Evolutionary conservation across 2,113 vertebrate species (phyloP), one percentile per base, ranked within the genome.

Genomic region (Amblyopsis rosae): DNA sequence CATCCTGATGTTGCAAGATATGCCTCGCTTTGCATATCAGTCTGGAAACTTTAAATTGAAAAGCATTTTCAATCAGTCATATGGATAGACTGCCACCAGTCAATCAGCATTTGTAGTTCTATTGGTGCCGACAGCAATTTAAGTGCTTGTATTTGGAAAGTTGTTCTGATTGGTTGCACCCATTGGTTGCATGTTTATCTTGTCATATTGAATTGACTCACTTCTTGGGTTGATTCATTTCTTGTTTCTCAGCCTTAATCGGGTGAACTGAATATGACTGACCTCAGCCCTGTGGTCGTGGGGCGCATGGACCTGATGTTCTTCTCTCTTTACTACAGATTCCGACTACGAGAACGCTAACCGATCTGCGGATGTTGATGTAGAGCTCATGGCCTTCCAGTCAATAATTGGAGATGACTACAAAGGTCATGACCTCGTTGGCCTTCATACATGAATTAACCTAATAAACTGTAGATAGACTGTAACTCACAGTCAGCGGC

Each of bases 341-440:
- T 89, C 87, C 7, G 90, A 93, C 73, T 90, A 91, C 58, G 89
- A 93, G 77, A 93, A 90, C 53, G 84, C 87, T 49, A 93, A 88
- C 57, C 88, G 90, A 57, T 70, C 88, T 3, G 91, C 90, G 35
- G 91, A 93, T 0, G 90, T 92, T 9, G 91, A 91, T 8, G 91
- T 93, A 81, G 90, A 93, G 77, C 91, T 93, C 77, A 92, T 93
- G 76, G 92, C 92, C 64, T 93, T 93, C 73, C 92, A 93, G 86
- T 92, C 91, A 54, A 90, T 93, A 72, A 92, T 93, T 0, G 86
- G 84, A 70, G 90, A 93, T 50, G 91, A 93, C 80, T 93, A 90
- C 73, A 93, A 93, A 93, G 90, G 91, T 93, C 66, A 67, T 19
- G 55, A 50, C 33, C 16, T 47, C 19, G 58, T 11, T 76, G n/a